Evolutionary conservation across 2,888 invertebrate genomes (phyloP).

Genomic region (Theodoxus fluviatilis): DNA sequence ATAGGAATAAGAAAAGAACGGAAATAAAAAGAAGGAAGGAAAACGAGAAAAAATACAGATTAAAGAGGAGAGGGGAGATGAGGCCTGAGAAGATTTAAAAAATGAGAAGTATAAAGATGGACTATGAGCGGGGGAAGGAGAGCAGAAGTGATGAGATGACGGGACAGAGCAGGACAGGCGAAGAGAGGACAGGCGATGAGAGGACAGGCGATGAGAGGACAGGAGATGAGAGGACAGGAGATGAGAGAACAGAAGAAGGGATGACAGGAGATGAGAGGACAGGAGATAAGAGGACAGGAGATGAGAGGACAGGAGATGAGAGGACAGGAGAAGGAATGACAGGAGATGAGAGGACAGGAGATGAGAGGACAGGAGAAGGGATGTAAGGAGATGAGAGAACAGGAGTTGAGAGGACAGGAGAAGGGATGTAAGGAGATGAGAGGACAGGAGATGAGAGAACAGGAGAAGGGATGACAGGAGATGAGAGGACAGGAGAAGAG

Average conservation of each 20-base stretch:
- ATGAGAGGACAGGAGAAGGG: not conserved
- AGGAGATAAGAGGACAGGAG: not conserved
- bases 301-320: not conserved
- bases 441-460: not conserved
- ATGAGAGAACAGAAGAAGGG: not conserved
- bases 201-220: not conserved
- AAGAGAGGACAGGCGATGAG: not conserved
- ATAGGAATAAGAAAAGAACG: not conserved
- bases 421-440: not conserved
- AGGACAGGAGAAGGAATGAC: not conserved
- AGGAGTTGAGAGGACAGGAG: not conserved
- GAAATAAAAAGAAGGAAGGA: not conserved
- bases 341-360: not conserved
- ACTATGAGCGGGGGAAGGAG: not conserved
- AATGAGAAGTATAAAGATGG: not conserved
- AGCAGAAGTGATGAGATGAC: not conserved
- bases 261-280: not conserved
- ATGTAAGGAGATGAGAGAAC: not conserved
- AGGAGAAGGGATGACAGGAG: not conserved
- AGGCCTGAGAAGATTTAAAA: too few relatives aligned
- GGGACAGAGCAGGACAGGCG: not conserved
- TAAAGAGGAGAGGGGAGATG: not conserved
- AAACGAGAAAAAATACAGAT: not conserved
- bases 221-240: not conserved
- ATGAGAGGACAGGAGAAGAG: not conserved